Evolutionary conservation across 2,888 invertebrate genomes (phyloP).

Genomic region (Pediacus dermestoides): DNA sequence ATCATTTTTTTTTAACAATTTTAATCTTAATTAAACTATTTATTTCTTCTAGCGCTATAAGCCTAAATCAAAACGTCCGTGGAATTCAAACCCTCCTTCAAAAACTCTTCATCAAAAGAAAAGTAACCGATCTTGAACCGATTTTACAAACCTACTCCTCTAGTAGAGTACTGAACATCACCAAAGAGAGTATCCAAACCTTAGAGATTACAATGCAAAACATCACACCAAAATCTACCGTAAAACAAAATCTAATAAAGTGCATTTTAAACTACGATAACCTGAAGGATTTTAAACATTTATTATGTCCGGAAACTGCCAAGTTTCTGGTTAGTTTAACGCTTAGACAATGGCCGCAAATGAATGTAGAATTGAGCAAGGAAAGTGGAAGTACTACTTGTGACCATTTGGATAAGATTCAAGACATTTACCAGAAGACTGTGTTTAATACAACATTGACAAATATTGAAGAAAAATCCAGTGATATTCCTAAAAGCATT

Average conservation of each 20-base stretch:
- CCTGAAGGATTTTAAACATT: slow-evolving; percentile 23
- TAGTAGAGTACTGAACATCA: background rate
- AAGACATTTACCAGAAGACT: slow-evolving; percentile 36
- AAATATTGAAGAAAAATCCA: background rate
- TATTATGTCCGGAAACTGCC: slow-evolving; percentile 29
- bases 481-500: background rate
- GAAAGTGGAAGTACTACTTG: slow-evolving; percentile 14
- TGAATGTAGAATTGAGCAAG: slow-evolving; percentile 7
- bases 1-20: no score
- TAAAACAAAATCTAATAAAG: slow-evolving; percentile 28
- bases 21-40: no score
- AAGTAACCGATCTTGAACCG: slow-evolving; percentile 37
- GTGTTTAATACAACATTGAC: slow-evolving; percentile 30
- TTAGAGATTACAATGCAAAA: background rate
- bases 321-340: slow-evolving; percentile 36
- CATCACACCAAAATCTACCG: no score
- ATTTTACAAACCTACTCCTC: slow-evolving; percentile 48
- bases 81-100: no score
- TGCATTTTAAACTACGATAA: slow-evolving; percentile 36
- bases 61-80: no score
- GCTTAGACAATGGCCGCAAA: slow-evolving; percentile 38
- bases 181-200: slow-evolving; percentile 1
- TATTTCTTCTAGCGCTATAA: no score
- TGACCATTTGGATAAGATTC: slow-evolving; percentile 33
- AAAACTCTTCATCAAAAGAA: slow-evolving; percentile 40